A percentile compares a stretch with the other conserved stretches of the same genome.
Evolutionary conservation across 2,888 invertebrate genomes (phyloP).

Genomic region (Aporophyla lueneburgensis): DNA sequence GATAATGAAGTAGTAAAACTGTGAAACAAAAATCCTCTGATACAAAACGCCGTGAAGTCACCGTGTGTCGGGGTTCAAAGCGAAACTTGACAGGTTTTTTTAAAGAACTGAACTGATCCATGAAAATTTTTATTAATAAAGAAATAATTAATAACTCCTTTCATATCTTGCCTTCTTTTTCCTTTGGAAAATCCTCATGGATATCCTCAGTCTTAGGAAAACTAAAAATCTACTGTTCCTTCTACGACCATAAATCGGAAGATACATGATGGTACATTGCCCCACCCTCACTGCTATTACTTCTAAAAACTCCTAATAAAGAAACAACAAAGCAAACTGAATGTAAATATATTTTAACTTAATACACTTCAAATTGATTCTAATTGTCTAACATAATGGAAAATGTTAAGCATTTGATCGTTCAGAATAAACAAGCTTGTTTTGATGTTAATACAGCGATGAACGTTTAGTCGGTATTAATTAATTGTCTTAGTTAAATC

Average conservation of each 20-base stretch:
- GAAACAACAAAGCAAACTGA: not conserved
- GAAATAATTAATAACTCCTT: not conserved
- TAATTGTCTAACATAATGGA: slow-evolving; percentile 25
- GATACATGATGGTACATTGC: no score
- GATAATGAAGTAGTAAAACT: not conserved
- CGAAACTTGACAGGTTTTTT: not conserved
- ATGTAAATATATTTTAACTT: slow-evolving; percentile 2
- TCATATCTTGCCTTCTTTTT: no score
- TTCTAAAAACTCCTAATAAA: not conserved
- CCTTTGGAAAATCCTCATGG: no score
- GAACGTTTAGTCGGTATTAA: slow-evolving; percentile 5
- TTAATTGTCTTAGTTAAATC: slow-evolving; percentile 16
- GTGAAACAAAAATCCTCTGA: not conserved
- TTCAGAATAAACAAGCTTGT: slow-evolving; percentile 24
- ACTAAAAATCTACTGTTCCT: no score
- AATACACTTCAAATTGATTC: slow-evolving; percentile 4
- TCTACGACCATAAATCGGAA: no score
- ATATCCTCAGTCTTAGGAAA: no score
- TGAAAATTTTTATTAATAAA: not conserved
- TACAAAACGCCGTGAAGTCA: no score
- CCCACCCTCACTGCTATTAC: not conserved
- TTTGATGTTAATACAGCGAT: not conserved
- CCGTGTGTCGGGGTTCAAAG: not conserved
- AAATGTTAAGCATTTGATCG: slow-evolving; percentile 34
- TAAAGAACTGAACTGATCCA: not conserved